phyloP scores from a whole-genome alignment of 2,888 invertebrate species.

The Drosophila affinis region DNA sequence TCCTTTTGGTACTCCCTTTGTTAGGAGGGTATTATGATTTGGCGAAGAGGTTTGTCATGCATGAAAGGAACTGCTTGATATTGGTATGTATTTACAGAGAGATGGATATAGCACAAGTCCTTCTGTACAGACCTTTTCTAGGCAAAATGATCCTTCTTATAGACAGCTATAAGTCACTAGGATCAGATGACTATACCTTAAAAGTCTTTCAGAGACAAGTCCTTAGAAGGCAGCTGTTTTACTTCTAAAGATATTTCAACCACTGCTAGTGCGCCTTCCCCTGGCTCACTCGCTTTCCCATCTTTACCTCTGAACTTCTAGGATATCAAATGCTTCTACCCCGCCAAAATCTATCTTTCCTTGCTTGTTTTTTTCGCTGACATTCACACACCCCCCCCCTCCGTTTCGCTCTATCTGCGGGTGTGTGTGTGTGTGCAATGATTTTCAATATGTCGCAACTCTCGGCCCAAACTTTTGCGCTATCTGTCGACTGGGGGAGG shows the following conservation, averaged over 20 bases:
- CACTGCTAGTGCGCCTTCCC: no score
- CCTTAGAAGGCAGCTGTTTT: no score
- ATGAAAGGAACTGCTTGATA: no score
- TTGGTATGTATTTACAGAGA: no score
- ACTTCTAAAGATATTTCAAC: no score
- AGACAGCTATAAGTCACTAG: no score
- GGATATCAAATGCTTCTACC: neutral
- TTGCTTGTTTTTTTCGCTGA: constrained; percentile 11
- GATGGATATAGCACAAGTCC: no score
- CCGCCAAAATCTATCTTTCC: neutral
- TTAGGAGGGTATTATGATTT: neutral
- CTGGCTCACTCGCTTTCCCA: no score
- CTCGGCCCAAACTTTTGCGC: constrained; percentile 52
- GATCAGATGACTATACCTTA: no score
- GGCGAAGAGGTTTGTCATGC: neutral
- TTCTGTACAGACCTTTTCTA: no score
- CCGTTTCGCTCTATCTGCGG: constrained; percentile 8
- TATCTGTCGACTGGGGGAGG: constrained; percentile 45
- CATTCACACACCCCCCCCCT: constrained; percentile 1
- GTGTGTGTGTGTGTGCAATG: constrained; percentile 59
- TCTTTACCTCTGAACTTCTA: neutral
- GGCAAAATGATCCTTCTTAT: no score
- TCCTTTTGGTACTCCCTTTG: neutral
- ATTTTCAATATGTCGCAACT: constrained; percentile 78
- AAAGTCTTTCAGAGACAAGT: no score